Base-by-base conservation (phyloP, 2,797 vertebrate genomes). In the Pipistrellus pygmaeus region DNA sequence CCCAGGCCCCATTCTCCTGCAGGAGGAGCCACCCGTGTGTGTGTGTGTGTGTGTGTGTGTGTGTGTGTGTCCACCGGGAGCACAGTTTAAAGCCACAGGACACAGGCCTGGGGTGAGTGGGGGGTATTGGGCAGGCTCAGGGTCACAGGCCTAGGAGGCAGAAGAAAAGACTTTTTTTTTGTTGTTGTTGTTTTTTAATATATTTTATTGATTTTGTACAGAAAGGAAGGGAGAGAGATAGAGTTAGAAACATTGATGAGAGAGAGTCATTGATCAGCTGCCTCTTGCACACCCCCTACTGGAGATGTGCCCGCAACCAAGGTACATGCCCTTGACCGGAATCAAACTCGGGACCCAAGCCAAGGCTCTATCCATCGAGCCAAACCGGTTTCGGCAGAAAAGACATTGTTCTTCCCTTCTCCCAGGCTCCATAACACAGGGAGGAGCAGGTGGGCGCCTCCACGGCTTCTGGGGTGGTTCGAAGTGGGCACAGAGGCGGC, bases 71-170 rank as follows among this genome's bases (percentile, higher is more conserved):
- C 4, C 38, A 4, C 38, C 11, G 99, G 98, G 98, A 99, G 99
- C 89, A 99, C 98, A 4, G 99, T 87, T 99, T 99, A 72, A 99
- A 99, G 10, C 99, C 99, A 23, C 98, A 98, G 35, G 99, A 99
- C 97, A 99, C 98, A 32, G 97, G 95, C 44, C 99, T 99, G 90
- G 88, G 88, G 51, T 13, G 55, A 38, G 17, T n/a, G 35, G 38
- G 5, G 23, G 23, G 25, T 60, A 27, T 1, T 6, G 10, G 38
- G 53, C 13, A 51, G 44, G 30, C 72, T 32, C 57, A 25, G 35
- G 64, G 10, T n/a, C 35, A 8, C 17, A 25, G 75, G 38, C 62
- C 23, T 12, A 46, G 84, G 13, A 82, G 21, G 44, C 44, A 44
- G 44, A 44, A 44, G 44, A 44, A 44, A 44, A 44, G 44, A 44